Conservation (phyloP, 2,888 invertebrate genomes). For the Sesia apiformis region DNA sequence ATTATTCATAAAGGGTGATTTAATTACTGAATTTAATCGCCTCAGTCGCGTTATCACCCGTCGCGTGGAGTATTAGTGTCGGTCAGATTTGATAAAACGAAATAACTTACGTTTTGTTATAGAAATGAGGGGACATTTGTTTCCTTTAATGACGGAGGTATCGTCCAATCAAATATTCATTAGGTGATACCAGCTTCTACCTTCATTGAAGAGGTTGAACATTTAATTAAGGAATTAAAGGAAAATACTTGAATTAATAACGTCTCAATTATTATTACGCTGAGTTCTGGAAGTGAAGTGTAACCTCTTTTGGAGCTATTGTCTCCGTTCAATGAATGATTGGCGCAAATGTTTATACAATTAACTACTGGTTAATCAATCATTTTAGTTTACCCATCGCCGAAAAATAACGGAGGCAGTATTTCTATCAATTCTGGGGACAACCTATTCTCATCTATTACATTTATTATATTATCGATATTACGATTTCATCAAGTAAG, state of each 20-base stretch:
- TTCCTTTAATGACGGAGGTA: constrained; percentile 15
- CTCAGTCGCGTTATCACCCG: constrained; percentile 31
- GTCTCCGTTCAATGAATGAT: constrained; percentile 24
- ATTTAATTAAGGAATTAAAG: constrained; percentile 13
- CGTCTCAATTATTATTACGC: neutral
- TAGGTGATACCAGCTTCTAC: constrained; percentile 6
- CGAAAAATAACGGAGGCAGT: neutral
- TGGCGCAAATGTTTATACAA: constrained; percentile 46
- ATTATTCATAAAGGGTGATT: constrained; percentile 35
- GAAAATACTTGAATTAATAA: constrained; percentile 36
- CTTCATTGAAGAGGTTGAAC: too few relatives aligned
- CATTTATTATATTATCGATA: constrained; percentile 6
- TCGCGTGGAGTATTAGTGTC: constrained; percentile 58
- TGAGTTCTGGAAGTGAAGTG: neutral
- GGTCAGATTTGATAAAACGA: constrained; percentile 39
- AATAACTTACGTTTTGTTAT: constrained; percentile 11
- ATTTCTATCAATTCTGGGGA: neutral
- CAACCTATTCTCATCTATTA: neutral
- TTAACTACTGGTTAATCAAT: constrained; percentile 46
- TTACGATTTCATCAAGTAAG: too few relatives aligned
- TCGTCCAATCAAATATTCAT: constrained; percentile 35
- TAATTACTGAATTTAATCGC: constrained; percentile 49
- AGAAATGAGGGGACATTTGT: constrained; percentile 1
- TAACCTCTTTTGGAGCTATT: constrained; percentile 19
- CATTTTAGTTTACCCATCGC: constrained; percentile 34